phyloP scores from a whole-genome alignment of 2,888 invertebrate genomes.

The Melanophora roralis region DNA sequence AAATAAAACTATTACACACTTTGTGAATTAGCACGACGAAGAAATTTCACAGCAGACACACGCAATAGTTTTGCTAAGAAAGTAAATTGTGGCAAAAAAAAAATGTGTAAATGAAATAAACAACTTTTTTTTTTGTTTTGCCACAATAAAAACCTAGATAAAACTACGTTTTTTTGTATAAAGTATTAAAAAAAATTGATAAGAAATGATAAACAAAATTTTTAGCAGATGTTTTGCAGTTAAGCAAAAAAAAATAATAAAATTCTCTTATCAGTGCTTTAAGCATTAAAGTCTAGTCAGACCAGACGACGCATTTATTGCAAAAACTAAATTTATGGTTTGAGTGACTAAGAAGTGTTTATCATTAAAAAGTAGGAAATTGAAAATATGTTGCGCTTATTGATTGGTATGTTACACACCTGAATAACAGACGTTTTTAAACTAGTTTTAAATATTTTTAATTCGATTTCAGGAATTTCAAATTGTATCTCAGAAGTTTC shows the following conservation, averaged over 20 bases:
- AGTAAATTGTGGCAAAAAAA: not conserved
- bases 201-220: not conserved
- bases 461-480: too few species aligned
- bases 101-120: not conserved
- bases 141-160: not conserved
- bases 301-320: too few species aligned
- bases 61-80: conserved; percentile 7
- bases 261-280: not conserved
- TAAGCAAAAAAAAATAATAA: not conserved
- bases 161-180: not conserved
- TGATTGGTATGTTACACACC: too few species aligned
- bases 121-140: not conserved
- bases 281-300: too few species aligned
- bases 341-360: too few species aligned
- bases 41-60: not conserved
- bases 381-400: too few species aligned
- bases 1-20: conserved; percentile 42
- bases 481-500: too few species aligned
- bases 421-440: too few species aligned
- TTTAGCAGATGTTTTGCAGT: not conserved
- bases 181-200: not conserved
- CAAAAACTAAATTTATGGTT: too few species aligned
- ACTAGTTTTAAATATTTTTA: too few species aligned
- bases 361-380: not conserved
- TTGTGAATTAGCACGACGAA: not conserved